Conservation (phyloP, 2,888 invertebrate species). For the Melinaea marsaeus region DNA sequence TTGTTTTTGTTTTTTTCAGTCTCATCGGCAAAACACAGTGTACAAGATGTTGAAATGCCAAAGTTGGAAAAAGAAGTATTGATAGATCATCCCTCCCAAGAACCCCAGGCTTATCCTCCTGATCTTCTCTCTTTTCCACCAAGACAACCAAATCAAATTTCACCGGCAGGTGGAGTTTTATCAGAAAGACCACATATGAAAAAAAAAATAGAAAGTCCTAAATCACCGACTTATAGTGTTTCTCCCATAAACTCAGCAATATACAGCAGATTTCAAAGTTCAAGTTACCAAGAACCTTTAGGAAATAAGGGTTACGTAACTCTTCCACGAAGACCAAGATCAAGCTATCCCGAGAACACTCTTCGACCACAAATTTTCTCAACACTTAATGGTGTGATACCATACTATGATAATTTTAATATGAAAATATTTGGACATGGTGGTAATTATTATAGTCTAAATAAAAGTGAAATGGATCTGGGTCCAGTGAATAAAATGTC, state of each 20-base stretch:
- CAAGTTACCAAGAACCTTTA: constrained; percentile 77
- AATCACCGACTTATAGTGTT: constrained; percentile 62
- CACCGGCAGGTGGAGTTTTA: constrained; percentile 67
- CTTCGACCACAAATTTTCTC: constrained; percentile 63
- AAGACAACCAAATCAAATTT: constrained; percentile 60
- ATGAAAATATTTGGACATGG: constrained; percentile 90
- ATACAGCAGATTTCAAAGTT: constrained; percentile 78
- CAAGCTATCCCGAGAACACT: constrained; percentile 79
- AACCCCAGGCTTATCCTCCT: constrained; percentile 84
- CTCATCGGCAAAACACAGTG: constrained; percentile 79
- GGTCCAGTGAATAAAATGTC: constrained; percentile 73
- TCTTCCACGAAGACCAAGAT: constrained; percentile 87
- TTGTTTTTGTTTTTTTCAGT: constrained; percentile 46
- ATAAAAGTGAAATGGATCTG: constrained; percentile 81
- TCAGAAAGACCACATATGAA: constrained; percentile 34
- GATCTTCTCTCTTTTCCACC: constrained; percentile 88
- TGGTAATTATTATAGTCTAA: constrained; percentile 85
- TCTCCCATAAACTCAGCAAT: constrained; percentile 50
- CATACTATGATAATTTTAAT: constrained; percentile 88
- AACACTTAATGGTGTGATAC: constrained; percentile 70
- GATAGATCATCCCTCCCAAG: constrained; percentile 62
- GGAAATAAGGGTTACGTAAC: constrained; percentile 89
- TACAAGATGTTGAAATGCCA: constrained; percentile 78
- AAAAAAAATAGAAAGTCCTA: constrained; percentile 51
- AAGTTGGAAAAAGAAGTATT: constrained; percentile 74